Evolutionary conservation across 2,888 invertebrate genomes (phyloP), one percentile per base, ranked within the genome.

Genomic region (Drosophila helvetica): DNA sequence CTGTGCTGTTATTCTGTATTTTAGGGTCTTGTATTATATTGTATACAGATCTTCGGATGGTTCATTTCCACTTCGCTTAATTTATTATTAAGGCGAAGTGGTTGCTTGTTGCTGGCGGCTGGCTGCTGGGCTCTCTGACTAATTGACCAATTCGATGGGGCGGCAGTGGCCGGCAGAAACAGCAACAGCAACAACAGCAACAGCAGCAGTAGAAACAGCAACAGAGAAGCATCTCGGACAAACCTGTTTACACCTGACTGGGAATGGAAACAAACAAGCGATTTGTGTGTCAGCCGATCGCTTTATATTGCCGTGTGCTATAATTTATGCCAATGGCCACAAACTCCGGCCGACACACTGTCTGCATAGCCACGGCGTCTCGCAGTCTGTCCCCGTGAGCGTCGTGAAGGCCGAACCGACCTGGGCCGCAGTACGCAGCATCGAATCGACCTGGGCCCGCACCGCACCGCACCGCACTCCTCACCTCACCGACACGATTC

Each of bases 261-360:
- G 43, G 59, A 74, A 74, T 65, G 67, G 78, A 56, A 69, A 76
- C 79, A 78, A 79, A 71, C 77, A 69, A 79, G 67, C 78, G 73
- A 84, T 83, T 88, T 83, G 88, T 83, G 87, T 88, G 86, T 83
- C 86, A 82, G 82, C 58, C 84, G 80, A 77, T 82, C 72, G 76
- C 79, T 76, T 78, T 70, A 75, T 66, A 61, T 81, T 64, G 70
- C 68, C 69, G 71, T 73, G 57, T 80, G 71, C 64, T 68, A 86
- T 88, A 88, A 88, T 80, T 83, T 88, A 86, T 83, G 83, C 86
- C 82, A 87, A 68, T 79, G 88, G 85, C 76, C 60, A 68, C 57
- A 74, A 62, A 55, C 54, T 56, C 45, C 53, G 43, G 71, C 63
- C 83, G 87, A 88, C 83, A 84, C 70, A 67, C 71, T 76, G 83